These are phyloP conservation scores for Drosophila pegasa DNA, from an alignment of 2,888 invertebrate genomes.

Conservation along the genomic window DNA sequence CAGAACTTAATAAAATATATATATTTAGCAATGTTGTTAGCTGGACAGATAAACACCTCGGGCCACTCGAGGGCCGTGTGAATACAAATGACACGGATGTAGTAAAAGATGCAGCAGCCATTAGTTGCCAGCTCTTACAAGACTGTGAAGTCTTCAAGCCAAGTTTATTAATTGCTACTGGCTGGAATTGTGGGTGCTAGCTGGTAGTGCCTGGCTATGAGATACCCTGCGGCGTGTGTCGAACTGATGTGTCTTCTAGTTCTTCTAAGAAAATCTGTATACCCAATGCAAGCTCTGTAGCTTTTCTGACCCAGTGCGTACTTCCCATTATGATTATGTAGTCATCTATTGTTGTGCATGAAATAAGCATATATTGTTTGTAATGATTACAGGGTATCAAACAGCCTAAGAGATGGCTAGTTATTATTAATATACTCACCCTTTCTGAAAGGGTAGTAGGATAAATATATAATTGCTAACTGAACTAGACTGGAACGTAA, in stretches of 20 bases:
- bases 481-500: neutral
- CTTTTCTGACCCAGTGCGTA: no score
- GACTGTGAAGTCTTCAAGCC: neutral
- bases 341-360: neutral
- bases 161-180: conserved; percentile 2
- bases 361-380: neutral
- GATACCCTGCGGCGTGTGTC: no score
- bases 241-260: no score
- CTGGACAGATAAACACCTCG: conserved; percentile 32
- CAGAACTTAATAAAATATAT: conserved; percentile 61
- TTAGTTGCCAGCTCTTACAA: neutral
- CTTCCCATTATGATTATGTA: no score
- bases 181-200: neutral
- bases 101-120: neutral
- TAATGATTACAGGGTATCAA: neutral
- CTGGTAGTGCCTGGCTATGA: no score
- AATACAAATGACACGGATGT: conserved; percentile 6
- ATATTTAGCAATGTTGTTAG: conserved; percentile 16
- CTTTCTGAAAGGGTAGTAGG: neutral
- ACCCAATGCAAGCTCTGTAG: no score
- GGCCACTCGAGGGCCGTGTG: neutral
- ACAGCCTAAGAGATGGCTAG: no score
- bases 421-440: no score
- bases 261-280: no score
- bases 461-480: neutral